Evolutionary conservation across 2,113 vertebrate species (phyloP), one percentile per base, ranked within the genome.

Genomic region (Lipophrys pholis): DNA sequence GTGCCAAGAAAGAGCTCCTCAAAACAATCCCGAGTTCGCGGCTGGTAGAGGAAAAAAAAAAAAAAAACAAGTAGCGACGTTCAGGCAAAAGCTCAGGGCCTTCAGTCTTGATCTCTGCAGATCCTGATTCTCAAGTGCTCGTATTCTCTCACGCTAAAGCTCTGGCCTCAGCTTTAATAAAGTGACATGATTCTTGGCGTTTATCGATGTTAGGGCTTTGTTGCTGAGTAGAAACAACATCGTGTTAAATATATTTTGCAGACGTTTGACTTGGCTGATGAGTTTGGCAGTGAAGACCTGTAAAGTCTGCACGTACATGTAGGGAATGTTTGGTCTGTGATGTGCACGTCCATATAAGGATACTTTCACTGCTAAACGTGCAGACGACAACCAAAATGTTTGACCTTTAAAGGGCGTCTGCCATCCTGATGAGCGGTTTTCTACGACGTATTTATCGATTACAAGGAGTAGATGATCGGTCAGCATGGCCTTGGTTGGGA

Each of bases 331-430:
- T 83, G 38, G 46, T 73, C 21, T 56, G 8, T 61, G 50, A 50
- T 78, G 41, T 59, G 43, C 57, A 62, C 9, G 45, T 64, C 86
- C 84, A 72, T 88, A 78, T 71, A 84, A 80, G 78, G 82, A 36
- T 38, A 16, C n/a, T 51, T 76, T 66, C 14, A 12, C 12, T 11
- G 36, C 1, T 16, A 36, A 69, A 61, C 35, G 46, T 0, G 11
- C 6, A 35, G 2, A 16, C 8, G 15, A 52, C 41, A 35, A 83
- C 76, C 59, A 60, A 39, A 8, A 57, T 17, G 39, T 48, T n/a
- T 21, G 70, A 68, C 7, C 5, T 63, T 17, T 35, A 57, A 59
- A 42, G 41, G 17, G 21, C 21, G 21, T 30, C 21, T 30, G 21
- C 21, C 21, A 30, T 30, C 21, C 2, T 30, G 21, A 30, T 30